Evolutionary conservation across 2,888 invertebrate species (phyloP).

Genomic region (Macrosoma leucophasiata): DNA sequence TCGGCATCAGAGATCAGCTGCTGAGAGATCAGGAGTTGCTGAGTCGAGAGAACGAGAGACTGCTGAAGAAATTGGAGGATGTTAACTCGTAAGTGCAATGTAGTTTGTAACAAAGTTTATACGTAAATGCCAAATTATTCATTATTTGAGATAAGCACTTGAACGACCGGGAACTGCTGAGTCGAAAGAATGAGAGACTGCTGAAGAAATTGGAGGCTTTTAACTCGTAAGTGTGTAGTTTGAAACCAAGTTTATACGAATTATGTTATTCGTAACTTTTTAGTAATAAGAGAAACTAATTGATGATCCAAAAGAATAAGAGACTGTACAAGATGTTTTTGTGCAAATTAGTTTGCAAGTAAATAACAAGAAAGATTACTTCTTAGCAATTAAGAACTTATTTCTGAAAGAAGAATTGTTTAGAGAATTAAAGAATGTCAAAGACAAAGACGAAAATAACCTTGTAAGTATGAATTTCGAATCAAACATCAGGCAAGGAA

Average conservation of each 20-base stretch:
- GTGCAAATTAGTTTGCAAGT: too few species aligned
- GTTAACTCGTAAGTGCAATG: constrained; percentile 84
- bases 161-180: constrained; percentile 91
- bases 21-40: constrained; percentile 92
- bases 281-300: constrained; percentile 91
- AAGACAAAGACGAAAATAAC: too few species aligned
- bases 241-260: constrained; percentile 48
- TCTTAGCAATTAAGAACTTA: too few species aligned
- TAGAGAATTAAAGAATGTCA: too few species aligned
- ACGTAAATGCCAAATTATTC: constrained; percentile 75
- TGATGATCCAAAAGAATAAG: constrained; percentile 94
- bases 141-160: constrained; percentile 85
- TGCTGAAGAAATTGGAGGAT: constrained; percentile 91
- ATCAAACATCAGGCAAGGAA: too few species aligned
- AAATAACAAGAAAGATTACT: too few species aligned
- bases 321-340: constrained; percentile 88
- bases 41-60: constrained; percentile 91
- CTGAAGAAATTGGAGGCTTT: constrained; percentile 91
- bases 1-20: constrained; percentile 84
- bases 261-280: too few species aligned
- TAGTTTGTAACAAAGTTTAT: constrained; percentile 39
- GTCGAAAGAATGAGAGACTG: constrained; percentile 91
- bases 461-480: too few species aligned
- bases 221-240: constrained; percentile 88
- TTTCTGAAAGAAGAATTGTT: too few species aligned